Conservation (phyloP, 2,888 invertebrate species). For the Sinodicranocentrus sp. region DNA sequence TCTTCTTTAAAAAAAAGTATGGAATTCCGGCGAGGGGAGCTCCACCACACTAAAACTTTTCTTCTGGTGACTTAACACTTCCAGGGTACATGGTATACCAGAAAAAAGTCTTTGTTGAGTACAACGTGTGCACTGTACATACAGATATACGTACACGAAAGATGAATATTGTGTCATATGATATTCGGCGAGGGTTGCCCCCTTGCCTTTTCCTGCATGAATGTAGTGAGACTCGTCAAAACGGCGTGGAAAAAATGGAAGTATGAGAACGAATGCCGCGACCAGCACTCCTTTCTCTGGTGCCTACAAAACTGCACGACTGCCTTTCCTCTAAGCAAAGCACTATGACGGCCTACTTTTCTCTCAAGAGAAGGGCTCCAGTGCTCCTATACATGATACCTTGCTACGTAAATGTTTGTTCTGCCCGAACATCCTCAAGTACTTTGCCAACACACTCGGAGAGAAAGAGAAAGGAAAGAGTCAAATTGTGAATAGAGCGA, state of each 20-base stretch:
- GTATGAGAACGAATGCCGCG: not conserved
- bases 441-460: constrained; percentile 8
- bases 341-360: constrained; percentile 48
- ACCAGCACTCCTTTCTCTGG: constrained; percentile 9
- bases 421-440: constrained; percentile 37
- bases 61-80: constrained; percentile 10
- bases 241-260: constrained; percentile 31
- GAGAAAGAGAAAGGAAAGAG: constrained; percentile 31
- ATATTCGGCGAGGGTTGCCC: constrained; percentile 47
- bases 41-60: not conserved
- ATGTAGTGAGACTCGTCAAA: constrained; percentile 13
- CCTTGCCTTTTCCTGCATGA: constrained; percentile 6
- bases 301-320: constrained; percentile 4
- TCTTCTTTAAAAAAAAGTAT: constrained; percentile 10
- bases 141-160: not conserved
- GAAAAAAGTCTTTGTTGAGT: no score
- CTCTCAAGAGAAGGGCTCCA: constrained; percentile 31
- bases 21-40: constrained; percentile 25
- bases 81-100: no score
- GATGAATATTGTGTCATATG: constrained; percentile 34
- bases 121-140: no score
- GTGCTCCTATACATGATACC: constrained; percentile 34
- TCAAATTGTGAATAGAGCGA: constrained; percentile 43
- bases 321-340: constrained; percentile 26
- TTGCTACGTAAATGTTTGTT: constrained; percentile 48